phyloP scores from a whole-genome alignment of 2,797 vertebrate species.

The Philypnodon macrostomus region DNA sequence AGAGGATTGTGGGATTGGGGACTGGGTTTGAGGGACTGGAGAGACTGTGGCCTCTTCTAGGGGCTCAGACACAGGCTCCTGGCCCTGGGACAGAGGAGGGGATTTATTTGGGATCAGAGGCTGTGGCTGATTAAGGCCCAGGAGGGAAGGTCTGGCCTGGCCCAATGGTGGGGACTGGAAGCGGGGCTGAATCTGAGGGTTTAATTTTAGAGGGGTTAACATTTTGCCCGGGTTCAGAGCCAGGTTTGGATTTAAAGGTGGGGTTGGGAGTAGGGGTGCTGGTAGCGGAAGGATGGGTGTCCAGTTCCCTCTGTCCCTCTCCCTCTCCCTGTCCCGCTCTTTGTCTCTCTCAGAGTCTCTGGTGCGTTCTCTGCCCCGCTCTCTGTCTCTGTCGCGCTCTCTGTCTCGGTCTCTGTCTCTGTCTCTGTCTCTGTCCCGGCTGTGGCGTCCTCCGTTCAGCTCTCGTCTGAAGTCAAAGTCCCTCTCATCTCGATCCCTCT shows the following conservation, averaged over 20 bases:
- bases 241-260: slow-evolving; percentile 65
- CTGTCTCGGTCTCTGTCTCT: slow-evolving; percentile 72
- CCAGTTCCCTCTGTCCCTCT: slow-evolving; percentile 68
- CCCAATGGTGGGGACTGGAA: slow-evolving; percentile 62
- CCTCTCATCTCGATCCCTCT: slow-evolving; percentile 94
- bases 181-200: slow-evolving; percentile 52
- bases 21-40: slow-evolving; percentile 21
- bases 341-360: slow-evolving; percentile 66
- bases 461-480: slow-evolving; percentile 95
- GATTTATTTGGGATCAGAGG: slow-evolving; percentile 45
- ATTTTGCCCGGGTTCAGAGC: slow-evolving; percentile 64
- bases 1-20: slow-evolving; percentile 10
- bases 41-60: slow-evolving; percentile 29
- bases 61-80: slow-evolving; percentile 19
- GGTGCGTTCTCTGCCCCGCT: slow-evolving; percentile 59
- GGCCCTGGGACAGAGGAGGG: slow-evolving; percentile 45
- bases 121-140: slow-evolving; percentile 39
- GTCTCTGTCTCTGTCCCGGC: slow-evolving; percentile 82
- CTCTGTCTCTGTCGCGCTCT: slow-evolving; percentile 71
- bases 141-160: slow-evolving; percentile 48
- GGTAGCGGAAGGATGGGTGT: slow-evolving; percentile 75
- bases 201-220: slow-evolving; percentile 61
- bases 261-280: slow-evolving; percentile 72
- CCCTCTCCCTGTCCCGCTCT: slow-evolving; percentile 69
- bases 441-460: slow-evolving; percentile 90